Conservation (phyloP, 2,113 vertebrate species). For the Xiphorhynchus elegans region DNA sequence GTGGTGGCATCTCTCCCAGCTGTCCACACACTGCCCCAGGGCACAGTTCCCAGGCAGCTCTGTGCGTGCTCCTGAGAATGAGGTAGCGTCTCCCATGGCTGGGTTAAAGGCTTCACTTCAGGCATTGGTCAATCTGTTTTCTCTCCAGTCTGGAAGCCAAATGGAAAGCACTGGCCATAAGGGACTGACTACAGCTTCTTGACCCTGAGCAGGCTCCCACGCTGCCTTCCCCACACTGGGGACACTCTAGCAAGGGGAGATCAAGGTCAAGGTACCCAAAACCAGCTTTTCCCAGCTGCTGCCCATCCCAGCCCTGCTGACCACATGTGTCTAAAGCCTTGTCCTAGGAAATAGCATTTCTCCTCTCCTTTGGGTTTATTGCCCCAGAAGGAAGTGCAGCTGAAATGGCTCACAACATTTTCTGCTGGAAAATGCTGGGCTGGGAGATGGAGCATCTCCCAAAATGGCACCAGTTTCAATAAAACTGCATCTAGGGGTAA, state of each 20-base stretch:
- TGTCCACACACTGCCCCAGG: not conserved
- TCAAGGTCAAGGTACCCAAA: not conserved
- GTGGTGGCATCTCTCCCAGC: not conserved
- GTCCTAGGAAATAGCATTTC: not conserved
- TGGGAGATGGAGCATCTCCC: not conserved
- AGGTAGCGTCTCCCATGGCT: conserved; percentile 40
- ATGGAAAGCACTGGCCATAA: not conserved
- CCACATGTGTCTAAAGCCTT: not conserved
- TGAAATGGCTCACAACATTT: not conserved
- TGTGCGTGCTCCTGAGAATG: not conserved
- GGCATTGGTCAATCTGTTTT: conserved; percentile 55
- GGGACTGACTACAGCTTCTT: not conserved
- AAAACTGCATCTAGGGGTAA: not conserved
- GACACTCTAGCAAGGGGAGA: rapidly evolving
- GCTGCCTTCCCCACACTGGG: not conserved
- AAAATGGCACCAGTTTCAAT: not conserved
- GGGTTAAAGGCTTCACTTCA: not conserved
- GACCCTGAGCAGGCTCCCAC: not conserved
- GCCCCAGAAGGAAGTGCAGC: not conserved
- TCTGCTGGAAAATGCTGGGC: not conserved
- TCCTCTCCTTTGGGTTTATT: not conserved
- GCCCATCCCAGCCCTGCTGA: not conserved
- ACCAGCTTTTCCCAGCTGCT: not conserved
- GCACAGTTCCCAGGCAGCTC: not conserved
- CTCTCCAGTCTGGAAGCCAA: not conserved